phyloP scores from a whole-genome alignment of 2,113 vertebrate genomes.

The Eulacestoma nigropectus region DNA sequence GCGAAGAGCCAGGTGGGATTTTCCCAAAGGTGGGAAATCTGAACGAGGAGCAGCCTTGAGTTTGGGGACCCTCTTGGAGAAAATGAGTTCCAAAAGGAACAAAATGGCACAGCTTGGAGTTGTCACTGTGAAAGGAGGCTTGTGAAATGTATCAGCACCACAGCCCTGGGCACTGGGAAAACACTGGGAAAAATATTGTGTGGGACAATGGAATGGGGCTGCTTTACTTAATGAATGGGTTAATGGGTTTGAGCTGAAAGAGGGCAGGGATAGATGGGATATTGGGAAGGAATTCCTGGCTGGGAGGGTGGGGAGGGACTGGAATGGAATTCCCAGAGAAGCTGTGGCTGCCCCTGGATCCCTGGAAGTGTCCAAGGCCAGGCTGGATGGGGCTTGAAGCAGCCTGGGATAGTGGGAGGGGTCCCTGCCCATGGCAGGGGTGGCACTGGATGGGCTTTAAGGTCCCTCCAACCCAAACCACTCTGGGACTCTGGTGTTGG shows the following conservation, averaged over 20 bases:
- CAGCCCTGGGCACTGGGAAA: neutral
- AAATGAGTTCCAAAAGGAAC: neutral
- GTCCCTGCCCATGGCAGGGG: neutral
- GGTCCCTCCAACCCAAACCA: neutral
- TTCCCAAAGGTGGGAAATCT: neutral
- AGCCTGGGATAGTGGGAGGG: accelerated
- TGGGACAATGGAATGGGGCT: neutral
- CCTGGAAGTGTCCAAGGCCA: neutral
- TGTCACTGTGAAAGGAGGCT: neutral
- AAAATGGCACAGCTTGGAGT: accelerated
- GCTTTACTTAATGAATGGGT: neutral
- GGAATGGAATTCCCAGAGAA: neutral
- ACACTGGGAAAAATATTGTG: neutral
- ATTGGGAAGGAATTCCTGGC: neutral
- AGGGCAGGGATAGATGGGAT: neutral
- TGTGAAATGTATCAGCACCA: neutral
- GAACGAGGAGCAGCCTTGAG: accelerated
- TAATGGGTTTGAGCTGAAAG: neutral
- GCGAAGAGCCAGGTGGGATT: accelerated
- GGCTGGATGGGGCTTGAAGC: neutral
- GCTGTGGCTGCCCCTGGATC: neutral
- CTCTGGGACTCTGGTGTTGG: neutral
- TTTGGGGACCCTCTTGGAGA: neutral
- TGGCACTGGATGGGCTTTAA: neutral
- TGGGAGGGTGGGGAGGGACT: neutral